Evolutionary conservation across 2,888 invertebrate genomes (phyloP).

Genomic region (Euspilapteryx auroguttella): DNA sequence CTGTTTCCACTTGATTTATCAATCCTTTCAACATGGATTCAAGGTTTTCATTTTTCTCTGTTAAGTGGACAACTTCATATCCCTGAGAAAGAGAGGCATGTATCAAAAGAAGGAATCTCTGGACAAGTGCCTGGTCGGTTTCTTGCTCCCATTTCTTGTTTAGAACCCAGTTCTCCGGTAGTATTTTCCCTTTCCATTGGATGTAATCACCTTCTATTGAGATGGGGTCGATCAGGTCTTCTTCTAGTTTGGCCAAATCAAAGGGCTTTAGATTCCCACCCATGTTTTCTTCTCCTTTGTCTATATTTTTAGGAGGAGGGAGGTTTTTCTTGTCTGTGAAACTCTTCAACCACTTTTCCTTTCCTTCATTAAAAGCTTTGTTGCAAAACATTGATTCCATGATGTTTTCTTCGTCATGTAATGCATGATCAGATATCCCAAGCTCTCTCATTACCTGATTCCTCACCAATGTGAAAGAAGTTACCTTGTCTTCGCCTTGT

Average conservation of each 20-base stretch:
- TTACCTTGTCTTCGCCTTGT: constrained; percentile 1
- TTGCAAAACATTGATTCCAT: background rate
- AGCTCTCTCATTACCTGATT: constrained; percentile 1
- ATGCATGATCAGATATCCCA: background rate
- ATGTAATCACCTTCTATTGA: background rate
- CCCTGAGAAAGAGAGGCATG: background rate
- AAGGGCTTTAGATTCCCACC: background rate
- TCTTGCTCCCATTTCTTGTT: background rate
- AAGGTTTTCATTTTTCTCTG: background rate
- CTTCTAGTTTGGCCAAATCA: background rate
- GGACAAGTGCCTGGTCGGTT: background rate
- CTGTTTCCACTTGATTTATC: background rate
- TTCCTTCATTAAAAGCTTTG: background rate
- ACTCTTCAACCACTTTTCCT: background rate
- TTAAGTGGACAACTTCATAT: background rate
- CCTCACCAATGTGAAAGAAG: constrained; percentile 1
- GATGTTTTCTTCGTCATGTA: constrained; percentile 1
- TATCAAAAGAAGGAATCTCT: background rate
- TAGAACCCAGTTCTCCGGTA: background rate
- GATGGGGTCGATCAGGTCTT: background rate
- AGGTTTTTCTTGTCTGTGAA: background rate
- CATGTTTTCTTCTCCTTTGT: background rate
- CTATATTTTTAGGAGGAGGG: background rate
- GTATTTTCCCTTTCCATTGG: background rate
- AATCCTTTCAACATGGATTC: background rate